phyloP scores from a whole-genome alignment of 2,113 vertebrate genomes.

The Eptatretus burgeri region DNA sequence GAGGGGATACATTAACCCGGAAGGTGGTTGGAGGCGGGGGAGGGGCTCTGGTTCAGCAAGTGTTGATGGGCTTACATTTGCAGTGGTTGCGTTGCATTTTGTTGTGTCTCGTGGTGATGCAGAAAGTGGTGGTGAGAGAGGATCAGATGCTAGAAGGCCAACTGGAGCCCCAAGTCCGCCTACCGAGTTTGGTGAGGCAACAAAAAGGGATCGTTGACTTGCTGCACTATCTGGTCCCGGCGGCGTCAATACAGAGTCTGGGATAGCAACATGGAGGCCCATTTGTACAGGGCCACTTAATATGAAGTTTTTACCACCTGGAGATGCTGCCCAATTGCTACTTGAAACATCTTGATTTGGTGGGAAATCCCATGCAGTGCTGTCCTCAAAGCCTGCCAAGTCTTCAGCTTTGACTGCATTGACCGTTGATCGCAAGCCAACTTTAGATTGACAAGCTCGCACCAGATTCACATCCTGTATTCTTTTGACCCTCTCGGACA shows the following conservation, averaged over 20 bases:
- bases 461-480: slow-evolving; percentile 23
- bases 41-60: slow-evolving; percentile 87
- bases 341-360: slow-evolving; percentile 93
- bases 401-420: slow-evolving; percentile 40
- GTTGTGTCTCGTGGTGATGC: slow-evolving; percentile 87
- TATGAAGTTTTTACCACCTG: slow-evolving; percentile 49
- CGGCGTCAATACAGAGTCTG: slow-evolving; percentile 81
- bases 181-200: slow-evolving; percentile 27
- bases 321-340: slow-evolving; percentile 79
- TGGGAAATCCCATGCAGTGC: slow-evolving; percentile 99
- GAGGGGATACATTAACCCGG: too few species aligned
- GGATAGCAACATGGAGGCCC: slow-evolving; percentile 58
- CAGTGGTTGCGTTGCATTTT: slow-evolving; percentile 23
- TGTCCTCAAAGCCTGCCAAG: slow-evolving; percentile 98
- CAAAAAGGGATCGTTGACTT: slow-evolving; percentile 48
- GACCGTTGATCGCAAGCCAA: neutral
- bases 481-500: slow-evolving; percentile 20
- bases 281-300: slow-evolving; percentile 25
- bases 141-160: slow-evolving; percentile 31
- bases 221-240: slow-evolving; percentile 49
- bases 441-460: too few species aligned
- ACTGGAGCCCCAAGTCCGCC: slow-evolving; percentile 25
- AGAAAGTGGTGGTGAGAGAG: slow-evolving; percentile 74
- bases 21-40: slow-evolving; percentile 21
- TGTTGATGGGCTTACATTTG: slow-evolving; percentile 50